Conservation (phyloP, 2,888 invertebrate genomes). For the Peribatodes rhomboidaria region DNA sequence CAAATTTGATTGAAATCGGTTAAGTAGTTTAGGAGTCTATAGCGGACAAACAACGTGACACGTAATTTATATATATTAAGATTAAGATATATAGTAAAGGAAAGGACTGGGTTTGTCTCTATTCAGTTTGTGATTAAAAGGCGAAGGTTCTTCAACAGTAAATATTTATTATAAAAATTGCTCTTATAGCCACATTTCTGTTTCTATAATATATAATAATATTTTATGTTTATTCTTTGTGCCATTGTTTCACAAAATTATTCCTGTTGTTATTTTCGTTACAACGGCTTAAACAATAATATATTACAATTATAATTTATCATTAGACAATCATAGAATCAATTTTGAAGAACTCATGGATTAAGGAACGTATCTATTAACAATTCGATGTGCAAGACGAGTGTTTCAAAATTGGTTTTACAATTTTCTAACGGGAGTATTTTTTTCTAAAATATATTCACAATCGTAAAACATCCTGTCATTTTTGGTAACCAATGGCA, state of each 20-base stretch:
- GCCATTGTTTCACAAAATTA: conserved; percentile 87
- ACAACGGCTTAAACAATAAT: conserved; percentile 86
- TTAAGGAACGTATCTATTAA: conserved; percentile 76
- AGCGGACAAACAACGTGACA: no score
- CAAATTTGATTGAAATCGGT: no score
- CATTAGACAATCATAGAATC: conserved; percentile 80
- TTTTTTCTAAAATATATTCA: conserved; percentile 81
- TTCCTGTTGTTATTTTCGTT: conserved; percentile 86
- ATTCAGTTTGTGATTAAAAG: conserved; percentile 66
- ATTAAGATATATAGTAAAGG: no score
- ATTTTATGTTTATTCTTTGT: conserved; percentile 86
- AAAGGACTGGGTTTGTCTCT: no score
- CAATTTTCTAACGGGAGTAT: conserved; percentile 79
- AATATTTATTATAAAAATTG: conserved; percentile 87
- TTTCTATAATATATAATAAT: conserved; percentile 86
- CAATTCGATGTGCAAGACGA: conserved; percentile 83
- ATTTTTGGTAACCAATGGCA: conserved; percentile 87
- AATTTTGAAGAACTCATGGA: conserved; percentile 75
- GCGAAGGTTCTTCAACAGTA: conserved; percentile 82
- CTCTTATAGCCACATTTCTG: conserved; percentile 87
- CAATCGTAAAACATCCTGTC: conserved; percentile 85
- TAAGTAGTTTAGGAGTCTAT: no score
- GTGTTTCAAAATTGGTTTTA: conserved; percentile 72
- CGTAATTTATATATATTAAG: no score
- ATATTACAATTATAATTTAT: conserved; percentile 84